phyloP scores from a whole-genome alignment of 2,888 invertebrate genomes.

The Drosophila fulvimacula region DNA sequence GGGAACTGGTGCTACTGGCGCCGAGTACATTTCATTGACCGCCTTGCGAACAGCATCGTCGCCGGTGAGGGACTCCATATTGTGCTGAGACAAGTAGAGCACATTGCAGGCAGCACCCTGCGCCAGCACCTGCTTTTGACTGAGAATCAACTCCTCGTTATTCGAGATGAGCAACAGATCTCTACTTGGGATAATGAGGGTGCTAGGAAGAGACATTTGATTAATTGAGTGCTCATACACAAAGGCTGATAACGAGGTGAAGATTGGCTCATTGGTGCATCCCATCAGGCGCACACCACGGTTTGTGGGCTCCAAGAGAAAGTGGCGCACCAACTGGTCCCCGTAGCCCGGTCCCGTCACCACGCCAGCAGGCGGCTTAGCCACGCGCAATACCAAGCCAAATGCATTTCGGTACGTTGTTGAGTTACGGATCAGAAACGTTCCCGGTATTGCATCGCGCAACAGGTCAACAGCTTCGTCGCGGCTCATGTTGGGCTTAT shows the following conservation, averaged over 20 bases:
- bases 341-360: constrained; percentile 85
- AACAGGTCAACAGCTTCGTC: constrained; percentile 97
- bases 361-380: constrained; percentile 91
- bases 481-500: constrained; percentile 96
- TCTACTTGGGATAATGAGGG: constrained; percentile 90
- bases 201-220: constrained; percentile 96
- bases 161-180: constrained; percentile 51
- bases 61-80: constrained; percentile 97
- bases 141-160: constrained; percentile 56
- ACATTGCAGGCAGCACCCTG: constrained; percentile 96
- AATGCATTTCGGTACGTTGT: constrained; percentile 91
- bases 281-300: constrained; percentile 97
- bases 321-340: constrained; percentile 96
- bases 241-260: constrained; percentile 97
- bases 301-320: constrained; percentile 98
- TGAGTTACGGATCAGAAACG: constrained; percentile 98
- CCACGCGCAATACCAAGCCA: constrained; percentile 96
- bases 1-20: constrained; percentile 87
- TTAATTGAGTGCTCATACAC: constrained; percentile 99
- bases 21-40: constrained; percentile 88
- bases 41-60: constrained; percentile 91
- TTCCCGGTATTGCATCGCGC: constrained; percentile 94
- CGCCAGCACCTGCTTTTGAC: constrained; percentile 85
- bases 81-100: constrained; percentile 93
- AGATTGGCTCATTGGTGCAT: constrained; percentile 97